phyloP scores from a whole-genome alignment of 2,797 vertebrate species.

The Liparis tanakae region DNA sequence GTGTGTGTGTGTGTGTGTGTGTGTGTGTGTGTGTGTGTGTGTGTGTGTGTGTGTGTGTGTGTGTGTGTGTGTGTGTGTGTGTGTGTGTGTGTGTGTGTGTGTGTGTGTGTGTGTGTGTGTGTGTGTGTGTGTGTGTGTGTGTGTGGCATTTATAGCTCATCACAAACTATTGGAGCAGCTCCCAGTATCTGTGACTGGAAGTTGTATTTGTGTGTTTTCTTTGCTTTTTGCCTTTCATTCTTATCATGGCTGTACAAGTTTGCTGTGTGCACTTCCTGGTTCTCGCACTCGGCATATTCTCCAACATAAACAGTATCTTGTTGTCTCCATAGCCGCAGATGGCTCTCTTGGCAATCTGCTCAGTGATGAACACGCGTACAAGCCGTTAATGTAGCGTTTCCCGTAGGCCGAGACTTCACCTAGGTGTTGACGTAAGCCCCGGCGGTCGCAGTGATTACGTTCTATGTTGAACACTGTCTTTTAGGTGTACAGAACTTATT shows the following conservation, averaged over 20 bases:
- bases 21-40: too few species aligned
- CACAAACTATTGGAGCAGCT: background rate
- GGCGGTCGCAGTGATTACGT: background rate
- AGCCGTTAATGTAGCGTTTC: background rate
- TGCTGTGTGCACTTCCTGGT: slow-evolving; percentile 23
- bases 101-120: too few species aligned
- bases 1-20: too few species aligned
- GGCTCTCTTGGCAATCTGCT: slow-evolving; percentile 40
- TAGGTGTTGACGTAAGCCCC: background rate
- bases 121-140: too few species aligned
- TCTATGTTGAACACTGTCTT: slow-evolving; percentile 14
- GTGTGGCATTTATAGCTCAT: slow-evolving; percentile 3
- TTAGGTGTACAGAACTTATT: slow-evolving; percentile 90
- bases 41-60: too few species aligned
- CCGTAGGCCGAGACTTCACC: background rate
- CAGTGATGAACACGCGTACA: slow-evolving; percentile 1
- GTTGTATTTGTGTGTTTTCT: slow-evolving; percentile 14
- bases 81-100: too few species aligned
- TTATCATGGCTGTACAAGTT: slow-evolving; percentile 14
- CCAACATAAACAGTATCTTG: slow-evolving; percentile 53
- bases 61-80: too few species aligned
- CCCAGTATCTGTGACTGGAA: slow-evolving; percentile 12
- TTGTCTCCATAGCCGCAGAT: slow-evolving; percentile 61
- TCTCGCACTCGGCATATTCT: slow-evolving; percentile 33
- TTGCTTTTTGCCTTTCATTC: slow-evolving; percentile 2